Evolutionary conservation across 2,888 invertebrate species (phyloP), one percentile per base, ranked within the genome.

Genomic region (Meteorus colon): DNA sequence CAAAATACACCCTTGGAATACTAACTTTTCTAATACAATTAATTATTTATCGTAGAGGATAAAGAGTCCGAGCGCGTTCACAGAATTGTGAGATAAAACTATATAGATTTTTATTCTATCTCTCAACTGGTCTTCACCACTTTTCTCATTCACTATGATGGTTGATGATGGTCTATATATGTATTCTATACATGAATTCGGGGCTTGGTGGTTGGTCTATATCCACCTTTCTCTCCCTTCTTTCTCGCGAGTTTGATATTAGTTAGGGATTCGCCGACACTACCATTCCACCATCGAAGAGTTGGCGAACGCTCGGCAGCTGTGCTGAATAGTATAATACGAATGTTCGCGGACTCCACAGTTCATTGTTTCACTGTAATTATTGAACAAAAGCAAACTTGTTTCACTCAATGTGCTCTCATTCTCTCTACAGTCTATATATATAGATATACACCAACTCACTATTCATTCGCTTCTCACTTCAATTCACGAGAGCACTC

Each of bases 11-110:
- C 83, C 80, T 78, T 82, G 80, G 88, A 88, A 88, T 88, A 88
- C 88, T 84, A 88, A 88, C 86, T 88, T 86, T 81, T 83, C 85
- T 88, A 87, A 88, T 86, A 86, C 87, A 88, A 89, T 88, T 86
- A 88, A 88, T 88, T 88, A 87, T 88, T 88, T 86, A 86, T 84
- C 85, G 81, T 83, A 84, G 84, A 86, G 83, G 74, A 78, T 79
- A 68, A 73, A 72, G 41, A 66, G 73, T 73, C 73, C 69, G 19
- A 29, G 24, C 29, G 24, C 29, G 73, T 68, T 77, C 75, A 34
- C 73, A 76, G 66, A 59, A 68, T 19, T 41, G 70, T 31, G 27
- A 67, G 51, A 55, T 66, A 68, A 72, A 76, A 77, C 76, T 73
- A 76, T 76, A 76, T 79, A 77, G 29, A 75, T 72, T 41, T 74